A percentile compares a stretch with the other conserved stretches of the same genome.
These are phyloP conservation scores for Gambusia affinis DNA, from an alignment of 2,113 vertebrate genomes.

Conservation along the genomic window DNA sequence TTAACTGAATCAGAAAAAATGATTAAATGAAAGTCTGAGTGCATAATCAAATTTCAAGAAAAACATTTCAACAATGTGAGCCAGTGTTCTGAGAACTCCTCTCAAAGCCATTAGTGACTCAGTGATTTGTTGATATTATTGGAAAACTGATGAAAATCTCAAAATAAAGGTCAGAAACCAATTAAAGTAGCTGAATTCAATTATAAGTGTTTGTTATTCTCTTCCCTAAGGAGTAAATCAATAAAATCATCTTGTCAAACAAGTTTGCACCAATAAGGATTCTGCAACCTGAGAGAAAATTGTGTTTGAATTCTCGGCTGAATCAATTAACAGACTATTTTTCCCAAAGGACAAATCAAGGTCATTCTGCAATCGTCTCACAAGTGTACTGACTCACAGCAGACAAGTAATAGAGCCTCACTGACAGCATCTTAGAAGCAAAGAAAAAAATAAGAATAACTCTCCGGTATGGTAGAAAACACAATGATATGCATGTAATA, in stretches of 20 bases:
- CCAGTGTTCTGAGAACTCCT: background rate
- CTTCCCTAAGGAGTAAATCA: slow-evolving; percentile 49
- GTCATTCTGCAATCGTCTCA: slow-evolving; percentile 39
- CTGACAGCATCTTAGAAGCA: slow-evolving; percentile 39
- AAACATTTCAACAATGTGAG: background rate
- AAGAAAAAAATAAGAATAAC: slow-evolving; percentile 35
- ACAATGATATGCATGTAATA: slow-evolving; percentile 51
- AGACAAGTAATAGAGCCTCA: slow-evolving; percentile 40
- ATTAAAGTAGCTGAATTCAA: slow-evolving; percentile 44
- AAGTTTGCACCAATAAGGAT: slow-evolving; percentile 26
- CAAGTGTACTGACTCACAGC: slow-evolving; percentile 41
- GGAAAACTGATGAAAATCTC: background rate
- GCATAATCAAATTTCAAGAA: background rate
- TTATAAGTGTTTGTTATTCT: slow-evolving; percentile 54
- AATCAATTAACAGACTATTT: slow-evolving; percentile 55
- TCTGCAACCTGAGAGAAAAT: slow-evolving; percentile 53
- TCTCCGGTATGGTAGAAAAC: slow-evolving; percentile 52
- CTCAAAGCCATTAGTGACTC: background rate
- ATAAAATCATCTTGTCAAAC: slow-evolving; percentile 60
- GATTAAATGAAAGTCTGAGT: background rate
- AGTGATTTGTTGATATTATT: slow-evolving; percentile 5
- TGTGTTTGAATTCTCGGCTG: slow-evolving; percentile 35
- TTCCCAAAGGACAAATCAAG: slow-evolving; percentile 48
- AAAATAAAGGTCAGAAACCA: slow-evolving; percentile 56
- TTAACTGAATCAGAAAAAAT: background rate